Percentiles rank a stretch among this genome's conserved stretches.
These are phyloP conservation scores for Calameuta pallipes DNA, from an alignment of 2,888 invertebrate species.

Conservation along the genomic window DNA sequence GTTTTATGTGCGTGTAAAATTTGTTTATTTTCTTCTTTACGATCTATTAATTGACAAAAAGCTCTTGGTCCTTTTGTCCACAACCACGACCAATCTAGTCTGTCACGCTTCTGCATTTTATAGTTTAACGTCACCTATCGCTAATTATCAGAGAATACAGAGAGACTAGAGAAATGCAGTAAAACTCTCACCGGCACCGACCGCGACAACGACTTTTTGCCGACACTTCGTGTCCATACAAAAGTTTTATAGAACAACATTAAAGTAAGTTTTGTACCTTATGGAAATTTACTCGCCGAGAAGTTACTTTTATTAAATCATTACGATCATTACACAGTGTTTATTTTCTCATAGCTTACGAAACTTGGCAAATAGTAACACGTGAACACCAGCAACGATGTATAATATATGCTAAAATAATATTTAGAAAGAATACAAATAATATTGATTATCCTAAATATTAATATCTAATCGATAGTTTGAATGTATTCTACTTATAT, in stretches of 20 bases:
- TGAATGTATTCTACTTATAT: background rate
- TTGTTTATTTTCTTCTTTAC: background rate
- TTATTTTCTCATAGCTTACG: background rate
- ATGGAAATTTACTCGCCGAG: constrained; percentile 1
- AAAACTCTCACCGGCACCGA: constrained; percentile 2
- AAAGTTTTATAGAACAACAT: background rate
- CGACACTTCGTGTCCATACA: background rate
- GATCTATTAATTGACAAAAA: background rate
- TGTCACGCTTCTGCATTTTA: background rate
- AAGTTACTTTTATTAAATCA: background rate
- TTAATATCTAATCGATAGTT: background rate
- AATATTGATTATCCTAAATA: background rate
- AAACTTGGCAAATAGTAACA: background rate
- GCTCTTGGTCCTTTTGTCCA: background rate
- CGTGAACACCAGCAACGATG: background rate
- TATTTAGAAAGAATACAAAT: background rate
- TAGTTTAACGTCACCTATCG: background rate
- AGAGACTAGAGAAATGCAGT: constrained; percentile 3
- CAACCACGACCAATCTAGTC: background rate
- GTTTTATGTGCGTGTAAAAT: background rate
- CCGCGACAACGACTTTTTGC: background rate
- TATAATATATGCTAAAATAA: background rate
- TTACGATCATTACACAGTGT: background rate
- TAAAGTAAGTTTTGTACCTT: background rate
- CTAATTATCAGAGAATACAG: background rate